Conservation (phyloP, 2,888 invertebrate species). For the Tanypteryx hageni region DNA sequence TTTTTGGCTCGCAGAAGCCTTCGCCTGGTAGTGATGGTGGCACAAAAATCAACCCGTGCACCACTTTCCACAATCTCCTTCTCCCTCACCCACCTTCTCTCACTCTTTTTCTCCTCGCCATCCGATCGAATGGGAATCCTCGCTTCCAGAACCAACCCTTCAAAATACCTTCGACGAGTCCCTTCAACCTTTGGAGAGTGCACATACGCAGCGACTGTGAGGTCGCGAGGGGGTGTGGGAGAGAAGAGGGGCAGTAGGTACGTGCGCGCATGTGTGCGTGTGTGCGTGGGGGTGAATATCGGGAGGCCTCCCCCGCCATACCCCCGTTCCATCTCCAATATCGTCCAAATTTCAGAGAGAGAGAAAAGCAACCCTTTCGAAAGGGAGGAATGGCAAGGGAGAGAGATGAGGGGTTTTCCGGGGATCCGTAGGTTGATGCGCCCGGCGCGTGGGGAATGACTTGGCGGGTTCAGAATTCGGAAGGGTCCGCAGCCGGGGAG, state of each 20-base stretch:
- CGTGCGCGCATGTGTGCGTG: too few species aligned
- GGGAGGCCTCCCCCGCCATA: too few species aligned
- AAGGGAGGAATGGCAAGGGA: not conserved
- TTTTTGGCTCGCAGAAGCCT: not conserved
- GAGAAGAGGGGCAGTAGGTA: too few species aligned
- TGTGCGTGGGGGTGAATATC: too few species aligned
- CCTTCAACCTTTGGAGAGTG: too few species aligned
- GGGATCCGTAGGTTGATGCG: not conserved
- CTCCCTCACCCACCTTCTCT: not conserved
- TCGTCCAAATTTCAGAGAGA: not conserved
- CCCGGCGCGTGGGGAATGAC: not conserved
- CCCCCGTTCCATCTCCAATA: not conserved
- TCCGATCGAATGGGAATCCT: too few species aligned
- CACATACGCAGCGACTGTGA: not conserved
- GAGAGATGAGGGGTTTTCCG: not conserved
- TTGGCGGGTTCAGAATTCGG: constrained; percentile 55
- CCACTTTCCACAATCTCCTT: too few species aligned
- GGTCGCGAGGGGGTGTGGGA: not conserved
- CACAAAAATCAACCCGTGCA: not conserved
- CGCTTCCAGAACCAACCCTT: not conserved
- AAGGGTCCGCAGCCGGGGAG: constrained; percentile 44
- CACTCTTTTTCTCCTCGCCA: not conserved
- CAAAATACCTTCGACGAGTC: not conserved
- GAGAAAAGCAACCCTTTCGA: not conserved
- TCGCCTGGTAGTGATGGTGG: not conserved